A percentile compares a stretch with the other conserved stretches of the same genome.
phyloP scores from a whole-genome alignment of 2,888 invertebrate species.

The Nomada ruficornis region DNA sequence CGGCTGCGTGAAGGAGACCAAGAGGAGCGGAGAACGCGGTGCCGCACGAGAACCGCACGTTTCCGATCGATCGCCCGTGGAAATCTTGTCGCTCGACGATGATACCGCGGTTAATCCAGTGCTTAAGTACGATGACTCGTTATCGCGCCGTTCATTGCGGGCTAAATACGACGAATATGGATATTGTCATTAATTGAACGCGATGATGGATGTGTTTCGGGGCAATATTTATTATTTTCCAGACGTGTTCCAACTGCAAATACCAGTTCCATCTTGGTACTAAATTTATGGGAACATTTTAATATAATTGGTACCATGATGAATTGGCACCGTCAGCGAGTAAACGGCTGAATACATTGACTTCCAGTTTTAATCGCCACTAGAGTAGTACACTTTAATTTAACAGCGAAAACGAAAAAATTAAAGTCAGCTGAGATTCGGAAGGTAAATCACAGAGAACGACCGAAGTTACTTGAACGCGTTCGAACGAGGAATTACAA shows the following conservation, averaged over 20 bases:
- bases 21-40: constrained; percentile 9
- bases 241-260: too few relatives aligned
- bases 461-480: background rate
- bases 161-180: background rate
- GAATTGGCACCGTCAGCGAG: too few relatives aligned
- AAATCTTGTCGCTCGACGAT: constrained; percentile 23
- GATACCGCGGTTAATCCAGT: background rate
- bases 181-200: background rate
- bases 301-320: too few relatives aligned
- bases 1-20: constrained; percentile 28
- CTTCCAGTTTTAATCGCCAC: too few relatives aligned
- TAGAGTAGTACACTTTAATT: too few relatives aligned
- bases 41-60: constrained; percentile 20
- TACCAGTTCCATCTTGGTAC: too few relatives aligned
- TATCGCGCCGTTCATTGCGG: background rate
- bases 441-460: background rate
- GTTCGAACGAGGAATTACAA: background rate
- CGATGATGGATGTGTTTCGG: background rate
- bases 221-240: too few relatives aligned
- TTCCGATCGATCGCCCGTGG: constrained; percentile 39
- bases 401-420: too few relatives aligned
- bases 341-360: too few relatives aligned
- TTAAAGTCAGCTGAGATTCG: background rate
- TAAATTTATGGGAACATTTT: too few relatives aligned
- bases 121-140: background rate